phyloP scores from a whole-genome alignment of 2,797 vertebrate genomes.

The Enteromius mattozi region DNA sequence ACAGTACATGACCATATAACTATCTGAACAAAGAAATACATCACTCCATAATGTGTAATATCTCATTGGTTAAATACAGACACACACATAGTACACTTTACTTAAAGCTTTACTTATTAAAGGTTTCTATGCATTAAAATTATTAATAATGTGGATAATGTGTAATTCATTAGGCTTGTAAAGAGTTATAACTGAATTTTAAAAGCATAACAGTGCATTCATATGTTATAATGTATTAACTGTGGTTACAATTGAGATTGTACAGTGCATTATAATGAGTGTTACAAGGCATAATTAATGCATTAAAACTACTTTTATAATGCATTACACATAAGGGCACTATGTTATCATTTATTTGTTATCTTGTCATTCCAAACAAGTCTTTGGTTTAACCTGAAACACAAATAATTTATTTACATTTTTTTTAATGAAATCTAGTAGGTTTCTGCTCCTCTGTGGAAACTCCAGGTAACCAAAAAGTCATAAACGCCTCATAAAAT shows the following conservation, averaged over 20 bases:
- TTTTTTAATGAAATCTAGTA: not conserved
- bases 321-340: not conserved
- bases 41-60: not conserved
- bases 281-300: not conserved
- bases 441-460: not conserved
- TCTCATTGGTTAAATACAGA: not conserved
- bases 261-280: too few relatives aligned
- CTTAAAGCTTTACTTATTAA: not conserved
- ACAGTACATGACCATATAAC: constrained; percentile 1
- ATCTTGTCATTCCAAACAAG: not conserved
- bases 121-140: not conserved
- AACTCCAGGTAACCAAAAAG: not conserved
- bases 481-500: not conserved
- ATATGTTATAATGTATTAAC: not conserved
- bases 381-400: not conserved
- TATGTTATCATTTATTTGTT: not conserved
- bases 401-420: not conserved
- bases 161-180: not conserved
- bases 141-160: not conserved
- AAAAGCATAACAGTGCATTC: not conserved
- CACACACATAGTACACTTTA: not conserved
- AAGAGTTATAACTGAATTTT: not conserved
- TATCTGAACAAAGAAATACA: not conserved
- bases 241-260: too few relatives aligned
- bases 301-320: not conserved